Conservation (phyloP, 1,140 invertebrate species). For the Ruditapes philippinarum region DNA sequence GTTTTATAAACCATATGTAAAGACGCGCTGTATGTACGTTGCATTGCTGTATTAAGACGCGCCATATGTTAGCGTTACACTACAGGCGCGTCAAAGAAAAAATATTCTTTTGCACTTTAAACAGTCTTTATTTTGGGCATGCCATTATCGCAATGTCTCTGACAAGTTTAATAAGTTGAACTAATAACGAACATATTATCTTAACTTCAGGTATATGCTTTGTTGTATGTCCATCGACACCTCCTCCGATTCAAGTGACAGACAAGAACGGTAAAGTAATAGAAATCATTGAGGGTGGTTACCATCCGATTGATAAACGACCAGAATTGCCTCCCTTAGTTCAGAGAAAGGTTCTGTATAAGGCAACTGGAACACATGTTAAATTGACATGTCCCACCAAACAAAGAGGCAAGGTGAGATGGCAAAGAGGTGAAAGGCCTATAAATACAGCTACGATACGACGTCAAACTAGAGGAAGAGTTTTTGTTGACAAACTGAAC, state of each 20-base stretch:
- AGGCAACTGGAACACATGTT: slow-evolving; percentile 69
- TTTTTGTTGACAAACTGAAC: slow-evolving; percentile 78
- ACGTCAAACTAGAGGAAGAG: slow-evolving; percentile 77
- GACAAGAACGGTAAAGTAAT: slow-evolving; percentile 79
- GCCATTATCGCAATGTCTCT: no score
- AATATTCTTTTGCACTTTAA: no score
- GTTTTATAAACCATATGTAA: no score
- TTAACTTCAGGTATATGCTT: slow-evolving; percentile 65
- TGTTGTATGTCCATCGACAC: slow-evolving; percentile 76
- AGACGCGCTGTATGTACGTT: no score
- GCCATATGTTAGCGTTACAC: no score
- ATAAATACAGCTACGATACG: slow-evolving; percentile 78
- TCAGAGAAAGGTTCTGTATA: slow-evolving; percentile 75
- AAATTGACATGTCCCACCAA: slow-evolving; percentile 78
- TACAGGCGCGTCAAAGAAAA: no score
- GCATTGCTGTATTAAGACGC: no score
- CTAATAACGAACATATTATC: no score
- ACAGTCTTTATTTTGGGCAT: no score
- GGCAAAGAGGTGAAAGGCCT: slow-evolving; percentile 76
- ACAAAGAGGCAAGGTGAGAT: slow-evolving; percentile 68
- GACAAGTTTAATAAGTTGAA: no score
- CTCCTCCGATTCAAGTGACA: slow-evolving; percentile 72
- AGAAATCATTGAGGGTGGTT: slow-evolving; percentile 74
- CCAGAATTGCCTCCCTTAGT: slow-evolving; percentile 75
- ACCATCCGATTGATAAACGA: slow-evolving; percentile 71